Evolutionary conservation across 2,888 invertebrate species (phyloP).

Genomic region (Drosophila lacicola): DNA sequence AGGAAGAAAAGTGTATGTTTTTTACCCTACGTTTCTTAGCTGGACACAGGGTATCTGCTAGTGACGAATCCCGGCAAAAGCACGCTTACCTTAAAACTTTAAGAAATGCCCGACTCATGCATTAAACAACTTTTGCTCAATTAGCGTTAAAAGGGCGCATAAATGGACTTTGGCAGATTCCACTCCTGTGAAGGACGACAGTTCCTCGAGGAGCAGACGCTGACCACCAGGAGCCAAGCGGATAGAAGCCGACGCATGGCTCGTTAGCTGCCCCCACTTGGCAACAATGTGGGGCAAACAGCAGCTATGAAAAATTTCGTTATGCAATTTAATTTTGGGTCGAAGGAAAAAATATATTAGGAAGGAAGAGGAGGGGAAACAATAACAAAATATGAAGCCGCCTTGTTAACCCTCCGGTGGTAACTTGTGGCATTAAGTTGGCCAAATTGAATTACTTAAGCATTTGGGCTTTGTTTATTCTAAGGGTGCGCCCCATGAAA

Average conservation of each 20-base stretch:
- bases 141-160: not conserved
- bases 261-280: conserved; percentile 7
- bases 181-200: not conserved
- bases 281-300: conserved; percentile 21
- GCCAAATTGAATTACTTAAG: conserved; percentile 62
- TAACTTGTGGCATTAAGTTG: conserved; percentile 49
- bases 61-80: not conserved
- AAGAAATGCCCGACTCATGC: not conserved
- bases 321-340: conserved; percentile 41
- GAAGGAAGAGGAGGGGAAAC: not conserved
- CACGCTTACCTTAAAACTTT: too few relatives aligned
- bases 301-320: conserved; percentile 26
- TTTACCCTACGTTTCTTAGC: too few relatives aligned
- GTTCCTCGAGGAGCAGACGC: not conserved
- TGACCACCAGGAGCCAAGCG: not conserved
- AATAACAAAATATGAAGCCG: conserved; percentile 22
- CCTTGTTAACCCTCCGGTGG: conserved; percentile 42
- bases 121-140: not conserved
- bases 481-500: conserved; percentile 36
- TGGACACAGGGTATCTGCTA: too few relatives aligned
- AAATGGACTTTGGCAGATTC: not conserved
- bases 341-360: not conserved
- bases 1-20: too few relatives aligned
- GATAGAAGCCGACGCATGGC: not conserved
- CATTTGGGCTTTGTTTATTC: conserved; percentile 53